Evolutionary conservation across 2,888 invertebrate species (phyloP).

Genomic region (Siphlonurus alternatus): DNA sequence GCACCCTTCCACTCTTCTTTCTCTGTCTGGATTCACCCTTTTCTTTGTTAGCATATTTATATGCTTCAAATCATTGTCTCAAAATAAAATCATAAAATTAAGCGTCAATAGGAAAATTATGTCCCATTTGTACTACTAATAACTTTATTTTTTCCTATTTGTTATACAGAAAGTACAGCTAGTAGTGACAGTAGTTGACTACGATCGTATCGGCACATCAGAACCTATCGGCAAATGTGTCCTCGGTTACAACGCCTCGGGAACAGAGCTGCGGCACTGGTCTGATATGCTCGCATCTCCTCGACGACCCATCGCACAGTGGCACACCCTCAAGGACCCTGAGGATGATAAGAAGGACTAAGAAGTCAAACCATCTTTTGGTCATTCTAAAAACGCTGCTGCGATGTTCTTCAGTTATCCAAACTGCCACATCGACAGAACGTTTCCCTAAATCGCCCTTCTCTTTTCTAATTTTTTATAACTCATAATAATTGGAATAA

Average conservation of each 20-base stretch:
- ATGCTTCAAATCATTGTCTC: slow-evolving; percentile 8
- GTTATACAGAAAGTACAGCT: slow-evolving; percentile 90
- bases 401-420: no score
- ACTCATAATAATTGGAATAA: no score
- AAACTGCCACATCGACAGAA: no score
- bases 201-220: slow-evolving; percentile 98
- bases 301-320: slow-evolving; percentile 96
- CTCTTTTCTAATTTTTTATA: no score
- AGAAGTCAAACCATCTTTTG: slow-evolving; percentile 18
- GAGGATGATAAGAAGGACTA: slow-evolving; percentile 85
- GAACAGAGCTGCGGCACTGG: slow-evolving; percentile 98
- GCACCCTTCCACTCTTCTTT: not conserved
- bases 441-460: no score
- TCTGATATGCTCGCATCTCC: slow-evolving; percentile 99
- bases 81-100: not conserved
- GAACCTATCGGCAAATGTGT: slow-evolving; percentile 98
- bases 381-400: no score
- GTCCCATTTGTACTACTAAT: no score
- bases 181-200: slow-evolving; percentile 98
- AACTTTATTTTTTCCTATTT: no score
- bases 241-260: slow-evolving; percentile 92
- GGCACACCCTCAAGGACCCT: slow-evolving; percentile 98
- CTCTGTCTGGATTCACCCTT: no score
- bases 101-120: not conserved
- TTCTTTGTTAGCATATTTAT: slow-evolving; percentile 8